phyloP scores from a whole-genome alignment of 2,888 invertebrate genomes.

The Ophion ventricosus region DNA sequence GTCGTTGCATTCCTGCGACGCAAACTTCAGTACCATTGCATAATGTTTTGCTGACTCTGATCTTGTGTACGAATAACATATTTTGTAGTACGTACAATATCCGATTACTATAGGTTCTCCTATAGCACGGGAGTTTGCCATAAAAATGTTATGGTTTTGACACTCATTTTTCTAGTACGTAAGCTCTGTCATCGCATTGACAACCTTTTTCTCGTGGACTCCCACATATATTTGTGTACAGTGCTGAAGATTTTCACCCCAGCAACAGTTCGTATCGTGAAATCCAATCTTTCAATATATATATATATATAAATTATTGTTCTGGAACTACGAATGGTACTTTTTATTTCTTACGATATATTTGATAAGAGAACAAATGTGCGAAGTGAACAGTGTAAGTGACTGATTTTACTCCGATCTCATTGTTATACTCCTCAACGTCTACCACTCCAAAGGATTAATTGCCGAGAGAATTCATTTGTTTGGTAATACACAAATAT shows the following conservation, averaged over 20 bases:
- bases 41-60: too few relatives aligned
- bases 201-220: too few relatives aligned
- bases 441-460: slow-evolving; percentile 41
- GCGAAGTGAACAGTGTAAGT: slow-evolving; percentile 40
- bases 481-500: slow-evolving; percentile 36
- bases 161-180: neutral
- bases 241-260: slow-evolving; percentile 4
- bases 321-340: neutral
- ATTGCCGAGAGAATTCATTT: neutral
- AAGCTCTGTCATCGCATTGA: too few relatives aligned
- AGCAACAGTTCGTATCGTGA: slow-evolving; percentile 4
- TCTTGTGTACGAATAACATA: too few relatives aligned
- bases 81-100: too few relatives aligned
- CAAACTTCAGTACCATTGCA: too few relatives aligned
- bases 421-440: neutral
- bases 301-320: neutral
- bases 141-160: neutral
- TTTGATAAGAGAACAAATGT: slow-evolving; percentile 1
- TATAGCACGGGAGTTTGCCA: neutral
- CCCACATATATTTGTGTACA: slow-evolving; percentile 4
- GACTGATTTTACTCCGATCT: slow-evolving; percentile 13
- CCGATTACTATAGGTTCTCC: too few relatives aligned
- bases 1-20: too few relatives aligned
- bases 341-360: slow-evolving; percentile 3
- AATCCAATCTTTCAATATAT: neutral